Base-by-base conservation (phyloP, 2,797 vertebrate species). In the Pelobates cultripes region DNA sequence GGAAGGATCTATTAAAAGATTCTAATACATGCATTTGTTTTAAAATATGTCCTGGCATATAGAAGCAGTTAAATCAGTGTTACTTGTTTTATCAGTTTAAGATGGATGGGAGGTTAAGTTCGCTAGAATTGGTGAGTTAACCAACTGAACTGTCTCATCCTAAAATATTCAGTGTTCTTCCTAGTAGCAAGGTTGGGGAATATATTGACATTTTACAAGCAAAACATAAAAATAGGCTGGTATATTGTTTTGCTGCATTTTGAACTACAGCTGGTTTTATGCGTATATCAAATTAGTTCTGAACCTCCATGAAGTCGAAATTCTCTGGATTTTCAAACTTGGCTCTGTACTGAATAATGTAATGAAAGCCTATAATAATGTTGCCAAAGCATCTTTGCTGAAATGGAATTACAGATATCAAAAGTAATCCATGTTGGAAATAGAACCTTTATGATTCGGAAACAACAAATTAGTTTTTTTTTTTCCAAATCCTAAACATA, bases 381-480 rank as follows among this genome's bases (percentile, higher is more conserved):
- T 66, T 45, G 60, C 70, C 71, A 67, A 68, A 28, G 78, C 73
- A 85, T 70, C 0, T 42, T 3, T 76, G 0, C 43, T 45, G 43
- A 78, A 72, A 84, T 70, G 43, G 67, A 40, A 79, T 73, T 84
- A 47, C 12, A 70, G 53, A 71, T 12, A 70, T 86, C 66, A 76
- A 55, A 41, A 73, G 13, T 60, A 51, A 80, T 42, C 70, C 4
- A 51, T 66, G 12, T 51, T 61, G 76, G 51, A 79, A 85, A 75
- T 14, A 3, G 1, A 83, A 63, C 47, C 60, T 55, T 17, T 17
- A 17, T 70, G 15, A 0, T 55, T 51, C 4, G 12, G 68, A 43
- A 61, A 76, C 77, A 89, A 69, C 73, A 81, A 57, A 70, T 81
- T 14, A 42, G 14, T 76, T 82, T 60, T 53, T 51, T 74, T 75